phyloP scores from a whole-genome alignment of 2,113 vertebrate genomes.

The Opisthocomus hoazin region DNA sequence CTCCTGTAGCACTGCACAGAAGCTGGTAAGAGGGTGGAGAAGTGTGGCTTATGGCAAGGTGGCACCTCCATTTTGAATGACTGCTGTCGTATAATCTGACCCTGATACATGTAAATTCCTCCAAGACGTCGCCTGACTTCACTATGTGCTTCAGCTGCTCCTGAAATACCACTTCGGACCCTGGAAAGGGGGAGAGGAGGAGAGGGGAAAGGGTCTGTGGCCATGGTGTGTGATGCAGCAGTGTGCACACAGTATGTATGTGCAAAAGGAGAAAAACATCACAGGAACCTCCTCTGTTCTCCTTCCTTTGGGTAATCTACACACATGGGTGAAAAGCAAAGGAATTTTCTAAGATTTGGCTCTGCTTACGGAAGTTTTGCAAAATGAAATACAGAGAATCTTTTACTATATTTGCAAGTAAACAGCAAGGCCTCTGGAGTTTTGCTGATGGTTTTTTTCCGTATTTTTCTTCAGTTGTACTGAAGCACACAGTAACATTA shows the following conservation, averaged over 20 bases:
- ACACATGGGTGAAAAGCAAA: not conserved
- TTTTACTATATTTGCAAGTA: not conserved
- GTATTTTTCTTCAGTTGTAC: not conserved
- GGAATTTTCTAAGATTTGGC: not conserved
- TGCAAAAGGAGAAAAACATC: not conserved
- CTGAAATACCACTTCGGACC: not conserved
- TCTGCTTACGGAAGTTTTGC: not conserved
- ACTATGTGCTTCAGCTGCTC: not conserved
- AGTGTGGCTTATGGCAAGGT: not conserved
- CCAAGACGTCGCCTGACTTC: not conserved
- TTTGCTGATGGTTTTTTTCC: not conserved
- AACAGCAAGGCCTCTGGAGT: not conserved
- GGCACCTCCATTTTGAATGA: not conserved
- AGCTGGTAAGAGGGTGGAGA: rapidly evolving
- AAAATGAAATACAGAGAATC: not conserved
- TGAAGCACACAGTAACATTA: not conserved
- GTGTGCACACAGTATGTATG: not conserved
- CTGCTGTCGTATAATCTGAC: not conserved
- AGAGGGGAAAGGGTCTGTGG: not conserved
- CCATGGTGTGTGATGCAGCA: not conserved
- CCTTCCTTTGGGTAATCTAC: not conserved
- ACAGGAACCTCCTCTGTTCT: not conserved
- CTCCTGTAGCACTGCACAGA: not conserved
- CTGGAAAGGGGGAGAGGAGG: not conserved
- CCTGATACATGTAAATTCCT: not conserved